phyloP scores from a whole-genome alignment of 2,888 invertebrate genomes.

The Drosophila leonis region DNA sequence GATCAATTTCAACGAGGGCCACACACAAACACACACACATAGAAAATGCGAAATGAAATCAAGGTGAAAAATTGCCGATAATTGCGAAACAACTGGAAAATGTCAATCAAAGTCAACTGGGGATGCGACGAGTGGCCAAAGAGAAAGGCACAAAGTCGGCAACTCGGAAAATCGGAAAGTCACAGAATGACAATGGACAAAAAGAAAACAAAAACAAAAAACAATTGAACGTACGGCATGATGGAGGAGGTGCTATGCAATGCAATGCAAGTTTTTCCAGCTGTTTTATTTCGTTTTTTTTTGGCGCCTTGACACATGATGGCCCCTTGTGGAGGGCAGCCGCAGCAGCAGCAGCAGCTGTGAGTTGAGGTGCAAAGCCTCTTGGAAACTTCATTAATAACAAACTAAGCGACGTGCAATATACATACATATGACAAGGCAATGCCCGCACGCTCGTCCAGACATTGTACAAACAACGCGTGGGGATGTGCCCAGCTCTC shows the following conservation, averaged over 20 bases:
- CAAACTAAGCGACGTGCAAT: constrained; percentile 66
- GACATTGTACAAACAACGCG: constrained; percentile 27
- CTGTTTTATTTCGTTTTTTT: constrained; percentile 13
- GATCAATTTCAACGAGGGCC: constrained; percentile 57
- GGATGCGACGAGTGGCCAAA: constrained; percentile 71
- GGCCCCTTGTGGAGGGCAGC: constrained; percentile 35
- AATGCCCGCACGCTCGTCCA: constrained; percentile 50
- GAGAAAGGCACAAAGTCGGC: constrained; percentile 62
- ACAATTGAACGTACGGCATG: constrained; percentile 4
- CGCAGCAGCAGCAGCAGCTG: constrained; percentile 18
- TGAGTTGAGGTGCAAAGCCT: constrained; percentile 49
- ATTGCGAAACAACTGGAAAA: constrained; percentile 70
- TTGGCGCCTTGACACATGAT: constrained; percentile 43
- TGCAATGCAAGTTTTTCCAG: constrained; percentile 39
- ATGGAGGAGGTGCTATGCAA: constrained; percentile 5
- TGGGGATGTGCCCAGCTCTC: constrained; percentile 15
- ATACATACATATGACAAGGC: constrained; percentile 60
- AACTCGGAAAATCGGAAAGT: constrained; percentile 19
- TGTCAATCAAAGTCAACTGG: constrained; percentile 74
- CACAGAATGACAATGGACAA: constrained; percentile 49
- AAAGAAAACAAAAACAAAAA: constrained; percentile 21
- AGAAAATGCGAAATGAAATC: constrained; percentile 53
- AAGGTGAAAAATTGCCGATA: constrained; percentile 63
- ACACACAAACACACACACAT: constrained; percentile 24
- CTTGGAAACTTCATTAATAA: constrained; percentile 76